Conservation (phyloP, 2,888 invertebrate species). For the Dichetophora obliterata region DNA sequence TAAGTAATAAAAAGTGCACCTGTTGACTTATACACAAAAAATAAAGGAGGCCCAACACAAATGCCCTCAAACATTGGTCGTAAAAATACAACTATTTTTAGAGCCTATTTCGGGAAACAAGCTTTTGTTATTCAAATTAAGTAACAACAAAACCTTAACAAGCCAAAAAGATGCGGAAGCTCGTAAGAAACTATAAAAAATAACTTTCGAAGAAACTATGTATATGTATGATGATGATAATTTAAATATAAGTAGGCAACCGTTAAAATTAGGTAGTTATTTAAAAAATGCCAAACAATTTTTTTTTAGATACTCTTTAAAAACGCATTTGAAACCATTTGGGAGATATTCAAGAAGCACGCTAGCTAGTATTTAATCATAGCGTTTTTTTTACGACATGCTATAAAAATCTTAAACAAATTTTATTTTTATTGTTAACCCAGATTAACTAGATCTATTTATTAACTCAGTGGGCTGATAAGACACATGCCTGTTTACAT, state of each 20-base stretch:
- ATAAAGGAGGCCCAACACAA: background rate
- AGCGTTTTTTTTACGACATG: too few relatives aligned
- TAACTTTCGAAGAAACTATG: background rate
- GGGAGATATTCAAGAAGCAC: background rate
- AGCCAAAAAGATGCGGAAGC: background rate
- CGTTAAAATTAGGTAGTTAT: background rate
- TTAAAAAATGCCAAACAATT: background rate
- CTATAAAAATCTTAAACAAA: too few relatives aligned
- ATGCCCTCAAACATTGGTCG: background rate
- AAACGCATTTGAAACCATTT: background rate
- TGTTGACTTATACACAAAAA: conserved; percentile 2
- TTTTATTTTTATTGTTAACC: too few relatives aligned
- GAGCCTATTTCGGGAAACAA: background rate
- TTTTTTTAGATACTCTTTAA: background rate
- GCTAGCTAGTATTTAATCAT: too few relatives aligned
- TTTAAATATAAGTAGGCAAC: background rate
- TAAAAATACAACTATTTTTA: background rate
- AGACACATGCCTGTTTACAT: too few relatives aligned
- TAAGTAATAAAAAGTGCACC: conserved; percentile 7
- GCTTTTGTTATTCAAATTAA: background rate
- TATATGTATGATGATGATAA: background rate
- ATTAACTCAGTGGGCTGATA: too few relatives aligned
- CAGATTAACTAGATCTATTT: too few relatives aligned
- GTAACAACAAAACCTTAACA: background rate
- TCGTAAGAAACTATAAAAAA: background rate